Percentiles rank a stretch among this genome's conserved stretches.
Conservation (phyloP, 1,140 invertebrate genomes). For the Neotoxoptera formosana region DNA sequence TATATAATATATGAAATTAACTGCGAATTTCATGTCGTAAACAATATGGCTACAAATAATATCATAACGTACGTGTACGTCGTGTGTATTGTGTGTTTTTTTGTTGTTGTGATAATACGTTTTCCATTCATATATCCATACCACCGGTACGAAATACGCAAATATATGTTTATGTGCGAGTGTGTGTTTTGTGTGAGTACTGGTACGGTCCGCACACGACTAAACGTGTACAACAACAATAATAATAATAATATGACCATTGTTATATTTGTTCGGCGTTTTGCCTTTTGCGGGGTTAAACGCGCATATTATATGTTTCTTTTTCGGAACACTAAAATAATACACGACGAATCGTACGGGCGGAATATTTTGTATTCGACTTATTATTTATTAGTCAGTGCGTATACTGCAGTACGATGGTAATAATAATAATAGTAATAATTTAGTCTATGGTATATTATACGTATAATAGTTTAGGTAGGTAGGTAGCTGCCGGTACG, state of each 20-base stretch:
- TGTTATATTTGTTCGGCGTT: not conserved
- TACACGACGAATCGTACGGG: not conserved
- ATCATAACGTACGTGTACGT: not conserved
- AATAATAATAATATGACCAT: not conserved
- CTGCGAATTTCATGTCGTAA: not conserved
- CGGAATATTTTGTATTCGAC: slow-evolving; percentile 19
- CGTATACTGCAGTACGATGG: not conserved
- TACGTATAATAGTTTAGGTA: not conserved
- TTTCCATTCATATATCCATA: not conserved
- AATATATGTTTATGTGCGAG: not conserved
- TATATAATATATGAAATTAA: not conserved
- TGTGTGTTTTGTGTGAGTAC: not conserved
- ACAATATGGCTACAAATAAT: not conserved
- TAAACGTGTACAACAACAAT: not conserved
- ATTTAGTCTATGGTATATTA: not conserved
- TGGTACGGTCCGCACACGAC: not conserved
- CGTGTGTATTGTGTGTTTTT: not conserved
- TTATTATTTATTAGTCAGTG: not conserved
- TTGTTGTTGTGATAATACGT: not conserved
- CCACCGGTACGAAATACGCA: not conserved
- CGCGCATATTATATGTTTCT: not conserved
- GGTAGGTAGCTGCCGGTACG: not conserved
- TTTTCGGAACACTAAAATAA: slow-evolving; percentile 21
- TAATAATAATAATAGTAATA: not conserved
- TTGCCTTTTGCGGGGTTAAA: not conserved